These are phyloP conservation scores for Colaptes auratus DNA, from an alignment of 2,113 vertebrate genomes.

Conservation along the genomic window DNA sequence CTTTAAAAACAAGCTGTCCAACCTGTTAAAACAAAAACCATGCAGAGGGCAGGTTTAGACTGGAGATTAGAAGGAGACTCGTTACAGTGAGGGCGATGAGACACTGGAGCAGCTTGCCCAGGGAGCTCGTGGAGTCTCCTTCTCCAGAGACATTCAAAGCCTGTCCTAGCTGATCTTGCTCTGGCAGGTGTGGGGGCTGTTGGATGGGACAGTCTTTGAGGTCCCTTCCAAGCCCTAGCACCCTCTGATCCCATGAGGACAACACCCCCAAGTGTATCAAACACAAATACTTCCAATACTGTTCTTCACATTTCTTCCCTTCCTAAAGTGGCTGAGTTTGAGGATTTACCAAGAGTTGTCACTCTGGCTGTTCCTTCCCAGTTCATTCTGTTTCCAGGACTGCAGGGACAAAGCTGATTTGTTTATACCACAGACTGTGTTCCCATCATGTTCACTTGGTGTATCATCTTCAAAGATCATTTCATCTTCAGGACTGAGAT, in stretches of 20 bases:
- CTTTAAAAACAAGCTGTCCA: conserved; percentile 94
- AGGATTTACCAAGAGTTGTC: neutral
- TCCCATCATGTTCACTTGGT: neutral
- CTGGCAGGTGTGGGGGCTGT: no score
- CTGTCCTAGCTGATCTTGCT: no score
- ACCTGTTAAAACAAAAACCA: conserved; percentile 78
- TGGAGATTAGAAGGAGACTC: no score
- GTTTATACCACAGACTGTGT: neutral
- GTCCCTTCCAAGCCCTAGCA: no score
- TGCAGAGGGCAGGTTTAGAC: neutral
- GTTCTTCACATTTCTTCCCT: neutral
- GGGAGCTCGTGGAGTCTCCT: no score
- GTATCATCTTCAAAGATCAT: neutral
- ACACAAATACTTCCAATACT: neutral
- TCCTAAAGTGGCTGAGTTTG: neutral
- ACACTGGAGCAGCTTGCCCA: no score
- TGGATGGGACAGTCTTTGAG: no score
- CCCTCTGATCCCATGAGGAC: no score
- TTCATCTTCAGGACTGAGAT: neutral
- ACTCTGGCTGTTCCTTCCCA: neutral
- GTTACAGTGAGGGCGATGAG: no score
- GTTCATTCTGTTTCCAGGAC: neutral
- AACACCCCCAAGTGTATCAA: neutral
- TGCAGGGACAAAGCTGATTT: neutral
- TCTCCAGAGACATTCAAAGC: no score